Percentiles rank a stretch among this genome's conserved stretches.
Conservation (phyloP, 37 sponge, comb jelly and placozoan genomes). For the Ianthella basta region DNA sequence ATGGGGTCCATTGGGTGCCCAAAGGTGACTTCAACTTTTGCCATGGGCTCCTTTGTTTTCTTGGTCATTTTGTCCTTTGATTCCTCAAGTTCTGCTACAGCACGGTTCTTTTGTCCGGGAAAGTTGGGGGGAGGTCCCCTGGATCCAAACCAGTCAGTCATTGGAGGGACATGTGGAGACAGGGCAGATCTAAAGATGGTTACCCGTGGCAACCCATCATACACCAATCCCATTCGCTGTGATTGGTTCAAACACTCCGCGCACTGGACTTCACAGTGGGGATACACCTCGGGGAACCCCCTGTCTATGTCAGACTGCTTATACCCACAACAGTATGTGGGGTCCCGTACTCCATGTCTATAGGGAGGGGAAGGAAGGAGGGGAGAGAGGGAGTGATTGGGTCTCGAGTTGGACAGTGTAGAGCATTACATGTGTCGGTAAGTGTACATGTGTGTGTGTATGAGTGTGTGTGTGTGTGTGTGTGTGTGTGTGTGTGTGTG, state of each 20-base stretch:
- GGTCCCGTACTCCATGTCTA: too few relatives aligned
- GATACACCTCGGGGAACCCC: slow-evolving; percentile 18
- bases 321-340: too few relatives aligned
- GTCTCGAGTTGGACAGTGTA: too few relatives aligned
- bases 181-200: not conserved
- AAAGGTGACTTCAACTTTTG: not conserved
- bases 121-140: not conserved
- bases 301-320: not conserved
- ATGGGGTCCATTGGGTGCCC: slow-evolving; percentile 14
- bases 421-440: too few relatives aligned
- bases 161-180: not conserved
- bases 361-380: too few relatives aligned
- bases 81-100: not conserved
- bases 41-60: not conserved
- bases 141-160: slow-evolving; percentile 7
- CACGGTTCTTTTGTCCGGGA: too few relatives aligned
- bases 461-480: too few relatives aligned
- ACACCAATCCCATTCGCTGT: slow-evolving; percentile 3
- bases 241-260: slow-evolving; percentile 11
- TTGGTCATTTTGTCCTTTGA: not conserved
- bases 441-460: too few relatives aligned
- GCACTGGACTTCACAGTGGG: not conserved
- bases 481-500: too few relatives aligned
- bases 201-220: slow-evolving; percentile 25
- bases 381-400: too few relatives aligned